Evolutionary conservation across 2,797 vertebrate species (phyloP).

Genomic region (Syngnathus acus): DNA sequence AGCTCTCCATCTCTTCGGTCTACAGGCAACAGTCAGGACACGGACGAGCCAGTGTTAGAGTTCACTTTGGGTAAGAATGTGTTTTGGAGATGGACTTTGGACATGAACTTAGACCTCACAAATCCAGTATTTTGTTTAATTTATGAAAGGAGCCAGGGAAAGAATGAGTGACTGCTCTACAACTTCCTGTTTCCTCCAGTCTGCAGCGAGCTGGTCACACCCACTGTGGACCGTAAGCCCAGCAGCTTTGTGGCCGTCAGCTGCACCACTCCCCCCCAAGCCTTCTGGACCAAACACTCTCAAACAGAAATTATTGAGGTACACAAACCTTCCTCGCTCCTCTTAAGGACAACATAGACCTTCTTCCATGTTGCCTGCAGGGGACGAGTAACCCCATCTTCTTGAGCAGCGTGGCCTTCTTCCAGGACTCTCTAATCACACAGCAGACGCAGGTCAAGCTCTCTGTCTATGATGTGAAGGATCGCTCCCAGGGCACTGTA

Average conservation of each 20-base stretch:
- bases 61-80: slow-evolving; percentile 87
- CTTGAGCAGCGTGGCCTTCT: slow-evolving; percentile 97
- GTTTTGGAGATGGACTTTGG: slow-evolving; percentile 3
- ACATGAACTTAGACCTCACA: not conserved
- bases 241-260: slow-evolving; percentile 97
- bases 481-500: slow-evolving; percentile 97
- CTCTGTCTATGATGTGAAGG: slow-evolving; percentile 96
- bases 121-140: not conserved
- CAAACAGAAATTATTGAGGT: slow-evolving; percentile 97
- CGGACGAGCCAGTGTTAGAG: slow-evolving; percentile 95
- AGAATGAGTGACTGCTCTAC: slow-evolving; percentile 37
- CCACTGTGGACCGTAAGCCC: slow-evolving; percentile 90
- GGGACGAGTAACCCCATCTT: slow-evolving; percentile 97
- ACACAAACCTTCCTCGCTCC: not conserved
- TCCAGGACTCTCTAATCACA: slow-evolving; percentile 94
- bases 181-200: slow-evolving; percentile 61
- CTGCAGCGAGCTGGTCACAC: slow-evolving; percentile 92
- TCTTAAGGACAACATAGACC: not conserved
- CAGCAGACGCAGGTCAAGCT: slow-evolving; percentile 98
- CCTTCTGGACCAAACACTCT: slow-evolving; percentile 98
- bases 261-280: slow-evolving; percentile 97
- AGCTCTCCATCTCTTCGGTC: not conserved
- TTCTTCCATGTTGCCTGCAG: slow-evolving; percentile 55
- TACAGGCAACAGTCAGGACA: slow-evolving; percentile 90
- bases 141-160: not conserved